Percentiles rank a stretch among this genome's conserved stretches.
Conservation (phyloP, 2,888 invertebrate species). For the Trachelus iudaicus region DNA sequence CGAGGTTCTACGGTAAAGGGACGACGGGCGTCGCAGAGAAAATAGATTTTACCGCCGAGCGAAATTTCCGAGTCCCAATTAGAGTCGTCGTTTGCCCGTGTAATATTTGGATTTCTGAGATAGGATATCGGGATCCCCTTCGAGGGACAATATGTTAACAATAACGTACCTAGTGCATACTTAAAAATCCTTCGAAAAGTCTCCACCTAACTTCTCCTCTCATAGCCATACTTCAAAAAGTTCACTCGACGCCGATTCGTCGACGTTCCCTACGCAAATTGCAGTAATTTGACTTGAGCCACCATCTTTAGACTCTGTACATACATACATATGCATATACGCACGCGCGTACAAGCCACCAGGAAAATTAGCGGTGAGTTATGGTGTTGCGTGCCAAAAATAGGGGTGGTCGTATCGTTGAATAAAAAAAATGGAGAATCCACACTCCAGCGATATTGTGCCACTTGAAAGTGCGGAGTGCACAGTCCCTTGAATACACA, state of each 20-base stretch:
- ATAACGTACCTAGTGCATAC: neutral
- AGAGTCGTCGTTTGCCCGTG: neutral
- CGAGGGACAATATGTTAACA: neutral
- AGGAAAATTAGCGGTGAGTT: conserved; percentile 4
- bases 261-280: neutral
- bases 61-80: neutral
- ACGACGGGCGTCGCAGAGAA: conserved; percentile 1
- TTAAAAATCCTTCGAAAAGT: neutral
- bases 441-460: neutral
- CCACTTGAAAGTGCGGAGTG: neutral
- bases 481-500: neutral
- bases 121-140: neutral
- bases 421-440: neutral
- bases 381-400: neutral
- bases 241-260: neutral
- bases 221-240: neutral
- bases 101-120: neutral
- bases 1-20: neutral
- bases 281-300: neutral
- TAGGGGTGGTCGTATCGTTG: neutral
- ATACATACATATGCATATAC: neutral
- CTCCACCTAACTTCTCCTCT: neutral
- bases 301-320: neutral
- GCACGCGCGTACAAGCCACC: neutral
- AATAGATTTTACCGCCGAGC: conserved; percentile 5